Evolutionary conservation across 2,888 invertebrate genomes (phyloP).

Genomic region (Kuschelorhynchus macadamiae): DNA sequence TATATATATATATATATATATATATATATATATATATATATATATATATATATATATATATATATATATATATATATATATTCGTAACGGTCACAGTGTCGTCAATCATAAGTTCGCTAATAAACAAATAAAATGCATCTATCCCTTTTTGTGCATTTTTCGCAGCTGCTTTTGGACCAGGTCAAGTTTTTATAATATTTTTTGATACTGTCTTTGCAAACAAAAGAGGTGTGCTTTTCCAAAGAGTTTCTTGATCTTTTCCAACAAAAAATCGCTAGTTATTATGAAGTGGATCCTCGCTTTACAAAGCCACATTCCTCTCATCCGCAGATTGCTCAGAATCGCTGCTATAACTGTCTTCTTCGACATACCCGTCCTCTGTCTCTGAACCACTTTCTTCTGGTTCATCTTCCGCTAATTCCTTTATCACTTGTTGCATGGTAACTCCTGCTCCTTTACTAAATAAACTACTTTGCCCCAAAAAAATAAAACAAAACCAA

Average conservation of each 20-base stretch:
- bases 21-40: no score
- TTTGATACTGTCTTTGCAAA: background rate
- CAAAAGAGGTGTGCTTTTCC: background rate
- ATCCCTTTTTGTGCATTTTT: conserved; percentile 28
- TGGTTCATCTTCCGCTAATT: background rate
- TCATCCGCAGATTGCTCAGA: background rate
- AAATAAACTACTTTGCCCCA: no score
- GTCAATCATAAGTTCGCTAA: conserved; percentile 4
- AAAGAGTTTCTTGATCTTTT: conserved; percentile 7
- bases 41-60: no score
- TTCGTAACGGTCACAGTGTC: conserved; percentile 2
- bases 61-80: no score
- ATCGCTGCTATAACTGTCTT: conserved; percentile 3
- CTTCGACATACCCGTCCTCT: background rate
- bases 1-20: no score
- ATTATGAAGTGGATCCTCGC: background rate
- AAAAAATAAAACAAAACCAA: no score
- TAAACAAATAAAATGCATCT: conserved; percentile 4
- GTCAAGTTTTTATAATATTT: conserved; percentile 24
- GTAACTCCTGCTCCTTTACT: background rate
- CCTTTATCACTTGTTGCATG: background rate
- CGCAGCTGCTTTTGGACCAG: conserved; percentile 7
- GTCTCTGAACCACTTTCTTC: background rate
- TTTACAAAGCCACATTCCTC: background rate
- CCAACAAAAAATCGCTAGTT: background rate